Percentiles rank a stretch among this genome's conserved stretches.
Evolutionary conservation across 2,888 invertebrate species (phyloP).

Genomic region (Cheilosia vernalis): DNA sequence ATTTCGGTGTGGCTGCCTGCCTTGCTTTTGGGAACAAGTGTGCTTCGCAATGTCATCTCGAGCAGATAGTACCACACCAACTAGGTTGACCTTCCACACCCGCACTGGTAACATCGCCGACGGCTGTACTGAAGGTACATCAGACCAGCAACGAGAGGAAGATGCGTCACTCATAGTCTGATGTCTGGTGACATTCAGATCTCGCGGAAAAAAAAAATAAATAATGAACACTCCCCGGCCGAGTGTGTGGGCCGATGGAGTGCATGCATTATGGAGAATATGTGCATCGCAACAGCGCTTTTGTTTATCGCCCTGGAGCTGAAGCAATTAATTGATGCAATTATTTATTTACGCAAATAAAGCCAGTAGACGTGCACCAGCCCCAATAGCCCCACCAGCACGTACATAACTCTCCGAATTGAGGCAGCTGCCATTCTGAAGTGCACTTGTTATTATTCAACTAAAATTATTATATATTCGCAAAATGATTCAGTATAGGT

Average conservation of each 20-base stretch:
- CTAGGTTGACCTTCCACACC: slow-evolving; percentile 61
- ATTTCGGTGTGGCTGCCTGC: not conserved
- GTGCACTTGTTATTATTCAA: slow-evolving; percentile 57
- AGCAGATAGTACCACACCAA: slow-evolving; percentile 18
- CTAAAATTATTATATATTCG: slow-evolving; percentile 34
- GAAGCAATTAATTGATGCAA: slow-evolving; percentile 73
- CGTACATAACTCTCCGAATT: slow-evolving; percentile 40
- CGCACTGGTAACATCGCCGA: slow-evolving; percentile 29
- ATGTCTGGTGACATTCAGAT: slow-evolving; percentile 36
- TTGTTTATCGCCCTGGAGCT: slow-evolving; percentile 70
- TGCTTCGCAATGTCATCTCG: slow-evolving; percentile 43
- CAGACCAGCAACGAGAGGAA: slow-evolving; percentile 2
- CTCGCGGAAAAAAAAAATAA: not conserved
- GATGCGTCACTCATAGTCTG: slow-evolving; percentile 52
- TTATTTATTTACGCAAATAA: slow-evolving; percentile 75
- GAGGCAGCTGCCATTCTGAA: slow-evolving; percentile 47
- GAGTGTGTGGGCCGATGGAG: slow-evolving; percentile 52
- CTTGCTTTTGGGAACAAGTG: not conserved
- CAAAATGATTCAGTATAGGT: slow-evolving; percentile 9
- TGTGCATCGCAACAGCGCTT: slow-evolving; percentile 57
- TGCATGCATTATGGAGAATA: slow-evolving; percentile 54
- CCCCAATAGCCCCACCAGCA: slow-evolving; percentile 36
- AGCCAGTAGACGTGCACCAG: slow-evolving; percentile 55
- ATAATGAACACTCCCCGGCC: slow-evolving; percentile 10
- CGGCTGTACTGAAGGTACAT: not conserved